Base-by-base conservation (phyloP, 2,888 invertebrate species). In the Abrostola tripartita region DNA sequence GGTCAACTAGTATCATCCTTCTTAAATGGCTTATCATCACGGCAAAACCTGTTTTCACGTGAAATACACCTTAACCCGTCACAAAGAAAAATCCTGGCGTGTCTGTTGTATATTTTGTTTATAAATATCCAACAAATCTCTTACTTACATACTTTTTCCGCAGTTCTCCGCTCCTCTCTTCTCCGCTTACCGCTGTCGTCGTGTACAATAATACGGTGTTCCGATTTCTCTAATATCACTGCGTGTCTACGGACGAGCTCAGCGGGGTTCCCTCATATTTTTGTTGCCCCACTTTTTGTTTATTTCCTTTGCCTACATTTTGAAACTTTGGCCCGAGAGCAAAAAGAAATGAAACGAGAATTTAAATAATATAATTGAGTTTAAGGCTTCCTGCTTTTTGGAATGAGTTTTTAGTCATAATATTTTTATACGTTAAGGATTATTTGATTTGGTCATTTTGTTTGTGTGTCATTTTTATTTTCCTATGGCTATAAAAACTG, bases 161-260 rank as follows among this genome's bases (percentile, higher is more conserved):
- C 44, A 10, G n/a, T 24, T 51, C 47, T 58, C 4, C 44, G 40
- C 58, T 61, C 50, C 58, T 44, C 54, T 76, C 36, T 54, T 42
- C 50, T 63, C 52, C 62, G 51, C 66, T 64, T 57, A 56, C 56
- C 42, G 62, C 66, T 77, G 66, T 72, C 78, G 70, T 70, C 75
- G 57, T 70, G 49, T 49, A 68, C 68, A 65, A 74, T 59, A 74
- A 67, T 61, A 66, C 55, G 67, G 55, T 75, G 79, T 78, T 76
- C 79, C 76, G 71, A 79, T 79, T 81, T 79, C 74, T 81, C 71
- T 81, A 80, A 80, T 78, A 81, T 76, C 79, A 78, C 73, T 76
- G 74, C 74, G 69, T 71, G 76, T 72, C 79, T 74, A 68, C 72
- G 68, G 64, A 72, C 68, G 59, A 68, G 62, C 78, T 52, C 79